Conservation (phyloP, 2,113 vertebrate genomes). For the Plecturocebus donacophilus region DNA sequence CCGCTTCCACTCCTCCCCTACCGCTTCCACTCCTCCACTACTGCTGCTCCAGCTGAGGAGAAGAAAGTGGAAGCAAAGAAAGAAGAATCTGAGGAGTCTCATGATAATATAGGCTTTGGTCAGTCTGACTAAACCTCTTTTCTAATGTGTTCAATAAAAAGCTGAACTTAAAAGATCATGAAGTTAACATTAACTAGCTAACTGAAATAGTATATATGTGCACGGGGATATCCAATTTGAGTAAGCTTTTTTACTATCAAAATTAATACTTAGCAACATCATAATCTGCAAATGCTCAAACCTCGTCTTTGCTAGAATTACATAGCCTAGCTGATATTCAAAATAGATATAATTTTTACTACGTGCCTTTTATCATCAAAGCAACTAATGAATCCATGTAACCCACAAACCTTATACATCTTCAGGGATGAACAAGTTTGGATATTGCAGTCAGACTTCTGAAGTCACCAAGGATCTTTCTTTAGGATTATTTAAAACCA, state of each 20-base stretch:
- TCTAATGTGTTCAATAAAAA: no score
- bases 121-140: no score
- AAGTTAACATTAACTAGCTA: not conserved
- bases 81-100: no score
- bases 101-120: no score
- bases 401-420: not conserved
- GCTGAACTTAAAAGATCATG: not conserved
- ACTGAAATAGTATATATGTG: not conserved
- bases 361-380: not conserved
- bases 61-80: no score
- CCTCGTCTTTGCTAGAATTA: not conserved
- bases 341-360: not conserved
- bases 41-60: no score
- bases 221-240: not conserved
- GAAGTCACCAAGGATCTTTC: not conserved
- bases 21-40: no score
- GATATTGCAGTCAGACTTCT: not conserved
- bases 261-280: not conserved
- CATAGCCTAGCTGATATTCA: not conserved
- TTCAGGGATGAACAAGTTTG: not conserved
- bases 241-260: not conserved
- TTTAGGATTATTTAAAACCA: slow-evolving; percentile 33
- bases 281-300: not conserved
- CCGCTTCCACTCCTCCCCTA: no score
- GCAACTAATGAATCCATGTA: not conserved